phyloP scores from a whole-genome alignment of 2,888 invertebrate genomes.

The Osmoderma eremita region DNA sequence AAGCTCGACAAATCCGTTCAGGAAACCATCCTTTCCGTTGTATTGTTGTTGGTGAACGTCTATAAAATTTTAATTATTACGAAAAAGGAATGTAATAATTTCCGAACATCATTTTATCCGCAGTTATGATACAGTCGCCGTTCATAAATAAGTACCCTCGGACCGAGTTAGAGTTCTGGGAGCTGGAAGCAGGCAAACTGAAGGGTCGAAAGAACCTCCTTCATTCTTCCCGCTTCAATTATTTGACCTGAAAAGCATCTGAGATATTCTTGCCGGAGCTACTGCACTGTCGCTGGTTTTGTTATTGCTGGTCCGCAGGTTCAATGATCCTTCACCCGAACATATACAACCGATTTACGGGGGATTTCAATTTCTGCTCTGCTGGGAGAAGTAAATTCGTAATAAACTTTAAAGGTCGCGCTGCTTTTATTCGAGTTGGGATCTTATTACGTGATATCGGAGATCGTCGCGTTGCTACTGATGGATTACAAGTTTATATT shows the following conservation, averaged over 20 bases:
- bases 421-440: constrained; percentile 26
- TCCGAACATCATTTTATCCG: neutral
- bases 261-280: constrained; percentile 32
- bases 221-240: constrained; percentile 26
- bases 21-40: too few relatives aligned
- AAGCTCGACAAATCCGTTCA: too few relatives aligned
- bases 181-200: neutral
- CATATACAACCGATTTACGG: constrained; percentile 38
- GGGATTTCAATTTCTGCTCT: constrained; percentile 37
- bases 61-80: constrained; percentile 27
- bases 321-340: constrained; percentile 28
- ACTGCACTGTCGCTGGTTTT: constrained; percentile 6
- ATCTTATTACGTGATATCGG: constrained; percentile 17
- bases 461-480: too few relatives aligned
- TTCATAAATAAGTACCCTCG: constrained; percentile 9
- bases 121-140: constrained; percentile 13
- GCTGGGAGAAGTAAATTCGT: constrained; percentile 36
- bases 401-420: constrained; percentile 36
- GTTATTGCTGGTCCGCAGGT: constrained; percentile 25
- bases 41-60: neutral
- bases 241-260: constrained; percentile 33
- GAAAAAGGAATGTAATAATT: constrained; percentile 20
- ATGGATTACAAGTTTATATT: too few relatives aligned
- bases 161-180: constrained; percentile 1
- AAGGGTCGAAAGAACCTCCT: constrained; percentile 1